These are phyloP conservation scores for Gila robusta DNA, from an alignment of 2,797 vertebrate species.

Conservation along the genomic window DNA sequence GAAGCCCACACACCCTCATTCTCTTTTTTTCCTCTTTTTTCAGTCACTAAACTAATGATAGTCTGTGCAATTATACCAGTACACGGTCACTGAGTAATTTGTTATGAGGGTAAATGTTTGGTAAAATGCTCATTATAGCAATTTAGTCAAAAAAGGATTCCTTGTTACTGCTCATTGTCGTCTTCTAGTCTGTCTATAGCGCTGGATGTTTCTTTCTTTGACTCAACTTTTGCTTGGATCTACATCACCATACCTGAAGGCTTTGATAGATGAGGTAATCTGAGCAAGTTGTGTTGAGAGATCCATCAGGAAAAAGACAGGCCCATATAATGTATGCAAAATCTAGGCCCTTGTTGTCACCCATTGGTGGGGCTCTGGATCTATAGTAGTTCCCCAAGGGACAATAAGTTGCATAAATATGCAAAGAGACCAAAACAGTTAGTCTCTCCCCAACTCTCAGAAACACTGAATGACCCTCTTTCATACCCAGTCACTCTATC, in stretches of 20 bases:
- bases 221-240: conserved; percentile 69
- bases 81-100: neutral
- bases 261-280: conserved; percentile 85
- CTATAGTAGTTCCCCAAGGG: conserved; percentile 72
- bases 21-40: neutral
- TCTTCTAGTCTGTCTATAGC: neutral
- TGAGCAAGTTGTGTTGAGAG: conserved; percentile 78
- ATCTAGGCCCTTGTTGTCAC: conserved; percentile 66
- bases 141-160: neutral
- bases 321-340: conserved; percentile 74
- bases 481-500: conserved; percentile 35
- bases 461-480: conserved; percentile 56
- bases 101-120: conserved; percentile 4
- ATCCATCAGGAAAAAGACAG: conserved; percentile 82
- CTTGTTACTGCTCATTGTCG: neutral
- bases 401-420: conserved; percentile 79
- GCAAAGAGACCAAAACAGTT: conserved; percentile 68
- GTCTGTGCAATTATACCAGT: neutral
- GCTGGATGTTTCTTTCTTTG: conserved; percentile 41
- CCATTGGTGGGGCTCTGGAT: conserved; percentile 65
- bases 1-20: conserved; percentile 2
- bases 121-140: conserved; percentile 28
- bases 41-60: conserved; percentile 19
- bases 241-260: conserved; percentile 77
- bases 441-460: conserved; percentile 26